A percentile compares a stretch with the other conserved stretches of the same genome.
These are phyloP conservation scores for Vireo altiloquus DNA, from an alignment of 2,113 vertebrate species.

Conservation along the genomic window DNA sequence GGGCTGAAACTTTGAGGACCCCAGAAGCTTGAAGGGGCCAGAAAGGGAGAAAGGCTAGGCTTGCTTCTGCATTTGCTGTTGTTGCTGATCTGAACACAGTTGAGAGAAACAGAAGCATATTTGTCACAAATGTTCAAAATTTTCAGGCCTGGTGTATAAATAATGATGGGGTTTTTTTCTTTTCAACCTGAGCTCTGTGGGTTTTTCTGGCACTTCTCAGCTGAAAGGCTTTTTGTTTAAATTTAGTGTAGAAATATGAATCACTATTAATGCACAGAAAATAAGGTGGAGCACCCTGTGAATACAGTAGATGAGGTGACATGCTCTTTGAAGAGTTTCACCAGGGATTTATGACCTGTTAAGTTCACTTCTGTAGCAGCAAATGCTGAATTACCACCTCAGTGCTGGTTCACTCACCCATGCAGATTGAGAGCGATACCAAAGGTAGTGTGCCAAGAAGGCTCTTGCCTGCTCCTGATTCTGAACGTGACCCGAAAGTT, in stretches of 20 bases:
- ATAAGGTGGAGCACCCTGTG: neutral
- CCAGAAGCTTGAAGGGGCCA: neutral
- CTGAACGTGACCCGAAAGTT: neutral
- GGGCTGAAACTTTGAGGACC: neutral
- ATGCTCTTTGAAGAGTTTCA: neutral
- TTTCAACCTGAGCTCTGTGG: neutral
- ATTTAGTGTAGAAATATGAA: neutral
- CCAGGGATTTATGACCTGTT: constrained; percentile 16
- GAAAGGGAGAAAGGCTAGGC: neutral
- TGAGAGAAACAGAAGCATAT: neutral
- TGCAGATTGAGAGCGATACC: neutral
- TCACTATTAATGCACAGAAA: neutral
- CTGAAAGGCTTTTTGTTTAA: constrained; percentile 32
- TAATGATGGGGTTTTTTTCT: neutral
- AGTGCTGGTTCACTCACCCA: constrained; percentile 12
- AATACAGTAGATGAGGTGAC: neutral
- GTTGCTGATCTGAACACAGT: neutral
- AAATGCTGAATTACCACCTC: constrained; percentile 52
- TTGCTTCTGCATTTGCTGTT: neutral
- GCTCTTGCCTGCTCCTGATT: neutral
- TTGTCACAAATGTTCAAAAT: neutral
- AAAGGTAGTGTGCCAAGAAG: neutral
- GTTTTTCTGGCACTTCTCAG: neutral
- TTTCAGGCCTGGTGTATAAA: neutral
- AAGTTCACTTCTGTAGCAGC: constrained; percentile 22